phyloP scores from a whole-genome alignment of 1,140 invertebrate species.

The Penaeus indicus region DNA sequence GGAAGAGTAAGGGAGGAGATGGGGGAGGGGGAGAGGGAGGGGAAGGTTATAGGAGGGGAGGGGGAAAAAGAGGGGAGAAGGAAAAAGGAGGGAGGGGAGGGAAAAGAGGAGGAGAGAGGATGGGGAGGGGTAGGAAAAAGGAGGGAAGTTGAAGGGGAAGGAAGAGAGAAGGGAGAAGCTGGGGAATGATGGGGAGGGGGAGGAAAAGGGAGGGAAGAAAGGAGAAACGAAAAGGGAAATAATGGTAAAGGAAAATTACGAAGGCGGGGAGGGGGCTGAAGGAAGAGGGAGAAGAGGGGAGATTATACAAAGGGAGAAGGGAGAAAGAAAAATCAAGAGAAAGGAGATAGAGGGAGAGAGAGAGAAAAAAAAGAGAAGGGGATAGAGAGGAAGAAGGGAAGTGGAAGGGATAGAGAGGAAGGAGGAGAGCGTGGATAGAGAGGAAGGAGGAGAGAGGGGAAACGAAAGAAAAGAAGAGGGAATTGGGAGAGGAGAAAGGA shows the following conservation, averaged over 20 bases:
- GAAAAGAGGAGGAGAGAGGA: too few relatives aligned
- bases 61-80: too few relatives aligned
- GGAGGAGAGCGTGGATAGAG: background rate
- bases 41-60: too few relatives aligned
- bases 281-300: background rate
- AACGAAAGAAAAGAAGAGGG: background rate
- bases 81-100: too few relatives aligned
- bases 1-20: too few relatives aligned
- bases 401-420: background rate
- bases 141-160: too few relatives aligned
- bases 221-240: background rate
- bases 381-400: background rate
- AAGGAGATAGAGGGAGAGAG: background rate
- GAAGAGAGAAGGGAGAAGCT: too few relatives aligned
- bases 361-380: background rate
- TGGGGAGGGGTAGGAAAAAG: too few relatives aligned
- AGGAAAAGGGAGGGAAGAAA: too few relatives aligned
- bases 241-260: background rate
- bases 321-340: background rate
- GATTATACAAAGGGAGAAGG: background rate
- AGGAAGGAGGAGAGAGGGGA: background rate
- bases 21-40: too few relatives aligned
- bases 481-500: background rate
- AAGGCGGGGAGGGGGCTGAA: background rate
- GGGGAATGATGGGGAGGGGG: too few relatives aligned